Base-by-base conservation (phyloP, 1,140 invertebrate species). In the Radopholus similis region DNA sequence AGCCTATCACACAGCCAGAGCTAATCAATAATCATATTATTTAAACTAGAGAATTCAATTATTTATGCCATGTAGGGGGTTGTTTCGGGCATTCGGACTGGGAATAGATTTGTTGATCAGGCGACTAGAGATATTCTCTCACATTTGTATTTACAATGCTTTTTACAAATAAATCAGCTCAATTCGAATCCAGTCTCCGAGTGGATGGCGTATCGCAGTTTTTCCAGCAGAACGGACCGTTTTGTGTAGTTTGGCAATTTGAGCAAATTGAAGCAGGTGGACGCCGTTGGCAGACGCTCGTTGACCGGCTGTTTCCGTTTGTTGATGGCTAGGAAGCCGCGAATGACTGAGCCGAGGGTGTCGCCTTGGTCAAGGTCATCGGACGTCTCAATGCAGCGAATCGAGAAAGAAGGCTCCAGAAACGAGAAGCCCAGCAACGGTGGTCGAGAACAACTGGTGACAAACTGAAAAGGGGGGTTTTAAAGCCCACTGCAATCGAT, bases 181-280 rank as follows among this genome's bases (percentile, higher is more conserved):
- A 98, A 87, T 85, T 99, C 96, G 85, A 99, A 99, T 11, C 96
- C 96, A 15, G 95, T 95, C 83, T 97, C 96, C 75, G 92, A 94
- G 53, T 90, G 90, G 15, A 99, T 93, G 0, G 95, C 95, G 83
- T 98, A 99, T 58, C 93, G 87, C 2, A 99, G 84, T 85, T 99
- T 99, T 71, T 98, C 95, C 28, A 92, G 85, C 9, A 99, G 84
- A 1, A 92, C 95, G 72, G 90, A 90, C 81, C 95, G 93, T 83
- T 94, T 95, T 81, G 95, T 92, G 83, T 99, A 99, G 84, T 98
- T 98, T 58, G 96, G 96, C 75, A 99, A 85, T 83, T 75, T 99
- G 13, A 99, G 87, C 30, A 99, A 87, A 86, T 99, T 99, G 84
- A 99, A 99, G 83, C 96, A 99, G 0, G 96, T 99, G 0, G 95